Evolutionary conservation across 2,888 invertebrate genomes (phyloP).

Genomic region (Aromia moschata): DNA sequence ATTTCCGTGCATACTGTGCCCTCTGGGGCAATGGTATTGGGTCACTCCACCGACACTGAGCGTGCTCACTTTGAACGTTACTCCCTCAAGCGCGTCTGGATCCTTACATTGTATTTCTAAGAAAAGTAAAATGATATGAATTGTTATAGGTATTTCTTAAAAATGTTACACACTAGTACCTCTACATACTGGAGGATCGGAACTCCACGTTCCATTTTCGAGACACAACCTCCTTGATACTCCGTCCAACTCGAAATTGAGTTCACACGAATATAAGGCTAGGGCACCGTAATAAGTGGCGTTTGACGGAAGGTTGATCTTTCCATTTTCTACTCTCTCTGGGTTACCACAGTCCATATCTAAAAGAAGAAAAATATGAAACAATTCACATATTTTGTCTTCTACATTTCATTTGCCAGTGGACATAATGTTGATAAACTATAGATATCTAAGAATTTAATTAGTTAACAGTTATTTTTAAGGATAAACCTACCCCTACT

Average conservation of each 20-base stretch:
- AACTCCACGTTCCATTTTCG: conserved; percentile 92
- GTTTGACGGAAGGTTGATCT: conserved; percentile 83
- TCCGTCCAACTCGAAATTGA: conserved; percentile 83
- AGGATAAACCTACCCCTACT: no score
- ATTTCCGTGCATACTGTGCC: conserved; percentile 82
- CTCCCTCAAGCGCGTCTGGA: conserved; percentile 71
- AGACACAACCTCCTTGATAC: conserved; percentile 84
- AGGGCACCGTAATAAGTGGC: conserved; percentile 89
- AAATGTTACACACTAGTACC: conserved; percentile 65
- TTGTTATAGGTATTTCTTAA: conserved; percentile 7
- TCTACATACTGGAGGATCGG: conserved; percentile 81
- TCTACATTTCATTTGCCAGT: no score
- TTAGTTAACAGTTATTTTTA: no score
- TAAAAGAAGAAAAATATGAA: conserved; percentile 58
- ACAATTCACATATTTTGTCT: no score
- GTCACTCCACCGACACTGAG: conserved; percentile 82
- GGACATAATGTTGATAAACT: no score
- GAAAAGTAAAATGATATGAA: not conserved
- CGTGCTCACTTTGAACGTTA: conserved; percentile 69
- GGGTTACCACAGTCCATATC: conserved; percentile 89
- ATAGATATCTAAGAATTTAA: no score
- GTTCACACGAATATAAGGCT: conserved; percentile 83
- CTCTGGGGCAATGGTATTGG: conserved; percentile 84
- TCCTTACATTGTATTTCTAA: conserved; percentile 80
- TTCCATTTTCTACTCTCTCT: conserved; percentile 75